Percentiles rank a stretch among this genome's conserved stretches.
phyloP scores from a whole-genome alignment of 2,113 vertebrate species.

The Sterna hirundo region DNA sequence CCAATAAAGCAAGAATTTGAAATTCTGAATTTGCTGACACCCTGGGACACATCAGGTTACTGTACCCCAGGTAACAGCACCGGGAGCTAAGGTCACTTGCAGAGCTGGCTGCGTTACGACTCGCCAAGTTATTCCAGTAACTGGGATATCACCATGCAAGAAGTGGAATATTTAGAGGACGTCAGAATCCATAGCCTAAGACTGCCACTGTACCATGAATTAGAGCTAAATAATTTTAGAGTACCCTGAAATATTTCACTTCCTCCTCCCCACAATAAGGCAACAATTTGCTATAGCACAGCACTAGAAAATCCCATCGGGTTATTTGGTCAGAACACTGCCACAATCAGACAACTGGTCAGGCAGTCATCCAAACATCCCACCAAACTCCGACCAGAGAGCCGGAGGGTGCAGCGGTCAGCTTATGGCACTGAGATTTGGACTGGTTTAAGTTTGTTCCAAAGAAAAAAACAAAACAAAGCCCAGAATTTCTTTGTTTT shows the following conservation, averaged over 20 bases:
- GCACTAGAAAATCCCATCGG: neutral
- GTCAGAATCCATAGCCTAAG: neutral
- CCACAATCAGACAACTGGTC: neutral
- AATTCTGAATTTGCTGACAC: neutral
- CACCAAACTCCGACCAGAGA: neutral
- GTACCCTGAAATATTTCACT: neutral
- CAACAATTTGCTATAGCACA: neutral
- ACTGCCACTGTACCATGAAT: neutral
- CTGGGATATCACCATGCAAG: neutral
- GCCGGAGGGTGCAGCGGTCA: neutral
- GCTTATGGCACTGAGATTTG: neutral
- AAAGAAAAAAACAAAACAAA: neutral
- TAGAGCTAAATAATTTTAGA: neutral
- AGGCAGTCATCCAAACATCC: neutral
- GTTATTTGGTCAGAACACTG: constrained; percentile 1
- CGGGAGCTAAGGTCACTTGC: neutral
- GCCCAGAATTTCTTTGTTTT: neutral
- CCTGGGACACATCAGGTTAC: neutral
- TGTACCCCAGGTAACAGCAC: neutral
- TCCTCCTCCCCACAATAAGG: neutral
- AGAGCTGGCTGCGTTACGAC: neutral
- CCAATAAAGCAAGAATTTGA: neutral
- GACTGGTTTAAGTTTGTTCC: neutral
- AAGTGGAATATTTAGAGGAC: neutral
- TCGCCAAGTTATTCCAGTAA: neutral